Percentiles rank a stretch among this genome's conserved stretches.
Evolutionary conservation across 2,797 vertebrate genomes (phyloP).

Genomic region (Cottoperca gobio): DNA sequence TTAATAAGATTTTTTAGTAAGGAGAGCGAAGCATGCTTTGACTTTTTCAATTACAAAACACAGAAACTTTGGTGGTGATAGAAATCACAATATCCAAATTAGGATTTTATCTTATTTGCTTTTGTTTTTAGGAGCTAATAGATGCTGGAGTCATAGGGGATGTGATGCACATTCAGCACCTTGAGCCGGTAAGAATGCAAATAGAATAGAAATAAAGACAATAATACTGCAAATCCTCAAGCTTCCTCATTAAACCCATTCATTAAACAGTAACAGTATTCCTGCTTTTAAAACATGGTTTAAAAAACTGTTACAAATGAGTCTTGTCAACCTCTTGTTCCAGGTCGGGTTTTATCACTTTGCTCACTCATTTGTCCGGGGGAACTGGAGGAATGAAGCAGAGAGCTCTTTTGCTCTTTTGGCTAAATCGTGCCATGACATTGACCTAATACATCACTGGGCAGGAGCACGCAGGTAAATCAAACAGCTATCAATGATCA

Average conservation of each 20-base stretch:
- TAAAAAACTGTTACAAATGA: not conserved
- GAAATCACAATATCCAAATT: not conserved
- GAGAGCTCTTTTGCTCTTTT: constrained; percentile 89
- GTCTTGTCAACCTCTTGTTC: constrained; percentile 23
- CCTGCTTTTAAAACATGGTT: not conserved
- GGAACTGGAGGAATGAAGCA: constrained; percentile 90
- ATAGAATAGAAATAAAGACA: not conserved
- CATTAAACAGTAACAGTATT: not conserved
- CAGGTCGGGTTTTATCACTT: constrained; percentile 91
- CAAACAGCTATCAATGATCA: constrained; percentile 7
- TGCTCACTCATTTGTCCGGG: constrained; percentile 90
- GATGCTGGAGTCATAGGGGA: constrained; percentile 85
- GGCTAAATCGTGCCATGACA: constrained; percentile 90
- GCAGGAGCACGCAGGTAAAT: constrained; percentile 85
- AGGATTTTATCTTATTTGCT: not conserved
- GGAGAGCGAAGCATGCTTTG: not conserved
- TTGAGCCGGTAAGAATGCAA: constrained; percentile 85
- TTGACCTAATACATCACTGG: constrained; percentile 90
- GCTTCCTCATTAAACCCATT: not conserved
- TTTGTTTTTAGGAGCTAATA: constrained; percentile 80
- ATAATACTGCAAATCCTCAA: not conserved
- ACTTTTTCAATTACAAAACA: not conserved
- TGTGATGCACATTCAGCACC: constrained; percentile 89
- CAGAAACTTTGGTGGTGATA: not conserved
- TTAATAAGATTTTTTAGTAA: not conserved